Percentiles rank a stretch among this genome's conserved stretches.
Conservation (phyloP, 1,140 invertebrate species). For the Aethina tumida region DNA sequence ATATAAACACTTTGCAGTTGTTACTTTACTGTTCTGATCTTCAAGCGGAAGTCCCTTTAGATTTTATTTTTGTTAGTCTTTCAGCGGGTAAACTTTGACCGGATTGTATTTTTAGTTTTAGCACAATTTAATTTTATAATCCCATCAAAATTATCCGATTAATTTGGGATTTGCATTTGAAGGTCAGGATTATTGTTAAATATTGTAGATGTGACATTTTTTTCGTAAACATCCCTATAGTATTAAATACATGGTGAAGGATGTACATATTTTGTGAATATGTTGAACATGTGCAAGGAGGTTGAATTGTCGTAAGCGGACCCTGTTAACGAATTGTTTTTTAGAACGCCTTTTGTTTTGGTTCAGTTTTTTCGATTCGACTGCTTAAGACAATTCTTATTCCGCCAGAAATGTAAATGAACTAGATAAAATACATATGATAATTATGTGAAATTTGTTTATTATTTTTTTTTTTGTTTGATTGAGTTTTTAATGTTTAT, state of each 20-base stretch:
- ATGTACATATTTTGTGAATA: conserved; percentile 35
- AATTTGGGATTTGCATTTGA: too few relatives aligned
- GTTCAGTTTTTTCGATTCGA: conserved; percentile 8
- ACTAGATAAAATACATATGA: conserved; percentile 21
- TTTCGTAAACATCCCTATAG: conserved; percentile 31
- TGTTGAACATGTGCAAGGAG: conserved; percentile 28
- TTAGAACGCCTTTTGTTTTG: not conserved
- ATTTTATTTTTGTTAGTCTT: too few relatives aligned
- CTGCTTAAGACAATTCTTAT: conserved; percentile 16
- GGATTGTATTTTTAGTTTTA: too few relatives aligned
- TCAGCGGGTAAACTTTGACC: too few relatives aligned
- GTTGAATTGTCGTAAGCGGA: conserved; percentile 24
- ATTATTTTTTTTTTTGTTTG: conserved; percentile 19
- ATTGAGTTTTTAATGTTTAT: conserved; percentile 16
- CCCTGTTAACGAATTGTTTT: conserved; percentile 2
- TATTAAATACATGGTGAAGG: conserved; percentile 34
- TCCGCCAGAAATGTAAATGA: conserved; percentile 23
- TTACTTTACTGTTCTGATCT: conserved; percentile 37
- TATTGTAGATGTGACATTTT: conserved; percentile 28
- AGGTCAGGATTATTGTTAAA: too few relatives aligned
- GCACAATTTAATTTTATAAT: too few relatives aligned
- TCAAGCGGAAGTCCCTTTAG: too few relatives aligned
- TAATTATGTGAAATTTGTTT: conserved; percentile 12
- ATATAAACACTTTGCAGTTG: conserved; percentile 36
- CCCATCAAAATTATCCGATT: too few relatives aligned